phyloP scores from a whole-genome alignment of 2,797 vertebrate genomes.

The Numenius phaeopus region DNA sequence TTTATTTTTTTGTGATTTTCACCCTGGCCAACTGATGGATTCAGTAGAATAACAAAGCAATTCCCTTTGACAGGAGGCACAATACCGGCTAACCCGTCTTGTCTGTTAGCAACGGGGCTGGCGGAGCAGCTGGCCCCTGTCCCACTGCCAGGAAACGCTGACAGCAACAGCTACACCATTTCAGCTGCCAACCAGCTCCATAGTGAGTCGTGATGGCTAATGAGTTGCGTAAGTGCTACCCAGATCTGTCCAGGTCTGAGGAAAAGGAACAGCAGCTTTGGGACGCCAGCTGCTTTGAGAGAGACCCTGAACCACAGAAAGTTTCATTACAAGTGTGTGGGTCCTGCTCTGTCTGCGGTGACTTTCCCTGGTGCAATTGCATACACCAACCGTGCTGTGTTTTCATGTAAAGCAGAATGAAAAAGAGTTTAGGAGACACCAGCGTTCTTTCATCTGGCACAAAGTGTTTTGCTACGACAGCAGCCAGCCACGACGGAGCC shows the following conservation, averaged over 20 bases:
- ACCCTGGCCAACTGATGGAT: neutral
- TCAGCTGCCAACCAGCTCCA: slow-evolving; percentile 26
- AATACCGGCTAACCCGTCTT: neutral
- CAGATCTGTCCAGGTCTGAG: neutral
- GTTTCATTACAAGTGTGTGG: neutral
- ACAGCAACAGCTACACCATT: slow-evolving; percentile 39
- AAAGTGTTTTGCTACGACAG: slow-evolving; percentile 14
- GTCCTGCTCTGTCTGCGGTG: rapidly evolving
- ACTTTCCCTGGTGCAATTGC: neutral
- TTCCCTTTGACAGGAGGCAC: slow-evolving; percentile 25
- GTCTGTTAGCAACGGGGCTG: slow-evolving; percentile 35
- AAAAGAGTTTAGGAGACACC: neutral
- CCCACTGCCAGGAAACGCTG: slow-evolving; percentile 53
- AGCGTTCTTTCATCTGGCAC: neutral
- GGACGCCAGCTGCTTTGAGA: neutral
- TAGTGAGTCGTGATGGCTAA: neutral
- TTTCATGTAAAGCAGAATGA: neutral
- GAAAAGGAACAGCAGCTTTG: neutral
- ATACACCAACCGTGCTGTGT: rapidly evolving
- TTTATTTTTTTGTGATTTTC: neutral
- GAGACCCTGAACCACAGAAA: neutral
- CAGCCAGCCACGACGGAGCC: slow-evolving; percentile 45
- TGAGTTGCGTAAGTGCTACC: slow-evolving; percentile 1
- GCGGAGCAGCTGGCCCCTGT: slow-evolving; percentile 35
- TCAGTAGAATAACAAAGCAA: neutral